A percentile compares a stretch with the other conserved stretches of the same genome.
Conservation (phyloP, 1,140 invertebrate species). For the Batillaria attramentaria region DNA sequence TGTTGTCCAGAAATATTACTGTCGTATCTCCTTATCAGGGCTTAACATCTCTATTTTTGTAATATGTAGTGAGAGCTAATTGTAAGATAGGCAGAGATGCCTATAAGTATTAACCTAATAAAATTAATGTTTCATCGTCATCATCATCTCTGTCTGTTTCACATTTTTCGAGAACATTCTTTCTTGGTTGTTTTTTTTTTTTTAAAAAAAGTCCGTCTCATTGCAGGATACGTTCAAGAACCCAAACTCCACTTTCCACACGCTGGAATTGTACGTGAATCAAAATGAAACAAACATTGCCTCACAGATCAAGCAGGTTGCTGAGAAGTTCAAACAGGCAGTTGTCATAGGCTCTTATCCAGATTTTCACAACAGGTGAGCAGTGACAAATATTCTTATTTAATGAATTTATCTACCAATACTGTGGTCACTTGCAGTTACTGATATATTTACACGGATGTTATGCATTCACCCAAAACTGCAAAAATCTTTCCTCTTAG, state of each 20-base stretch:
- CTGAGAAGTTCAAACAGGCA: conserved; percentile 72
- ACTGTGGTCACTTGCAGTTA: background rate
- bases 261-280: conserved; percentile 73
- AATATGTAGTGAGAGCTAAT: background rate
- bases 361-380: conserved; percentile 73
- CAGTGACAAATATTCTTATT: background rate
- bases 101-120: background rate
- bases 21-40: background rate
- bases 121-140: conserved; percentile 7
- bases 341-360: conserved; percentile 83
- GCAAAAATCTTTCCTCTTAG: too few relatives aligned
- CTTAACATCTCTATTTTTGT: background rate
- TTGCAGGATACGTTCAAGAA: conserved; percentile 67
- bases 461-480: too few relatives aligned
- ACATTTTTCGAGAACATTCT: background rate
- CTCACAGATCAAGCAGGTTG: conserved; percentile 74
- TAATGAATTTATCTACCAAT: background rate
- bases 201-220: background rate
- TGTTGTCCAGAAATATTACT: too few relatives aligned
- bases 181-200: background rate
- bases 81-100: too few relatives aligned
- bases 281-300: conserved; percentile 77
- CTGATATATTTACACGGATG: too few relatives aligned
- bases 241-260: conserved; percentile 67
- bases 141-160: background rate